Base-by-base conservation (phyloP, 2,888 invertebrate species). In the Dolichomitus sp. region DNA sequence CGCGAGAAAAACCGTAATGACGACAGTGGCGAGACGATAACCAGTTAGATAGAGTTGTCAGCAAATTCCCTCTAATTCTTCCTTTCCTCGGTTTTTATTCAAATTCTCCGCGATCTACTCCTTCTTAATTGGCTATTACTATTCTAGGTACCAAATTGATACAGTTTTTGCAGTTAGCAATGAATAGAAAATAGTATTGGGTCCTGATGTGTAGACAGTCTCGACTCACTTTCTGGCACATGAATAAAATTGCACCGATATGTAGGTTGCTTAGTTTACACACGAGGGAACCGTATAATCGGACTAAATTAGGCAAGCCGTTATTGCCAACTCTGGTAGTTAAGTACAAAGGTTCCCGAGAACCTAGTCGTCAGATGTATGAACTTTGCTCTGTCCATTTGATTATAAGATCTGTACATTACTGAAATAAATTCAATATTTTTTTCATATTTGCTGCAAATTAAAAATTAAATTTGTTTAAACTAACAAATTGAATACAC, bases 191-290 rank as follows among this genome's bases (percentile, higher is more conserved):
- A 19, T 11, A 33, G 30, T 6, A 33, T 48, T n/a, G 57, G 54
- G 14, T 7, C 27, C 54, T 12, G n/a, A 6, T 57, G 4, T 3
- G 30, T 37, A 17, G 33, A 6, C 30, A n/a, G 0, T 6, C 30
- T 59, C n/a, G 33, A 17, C 59, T n/a, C n/a, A 59, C 59, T 12
- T 42, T 19, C 37, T 86, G 86, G 81, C 85, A 86, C 79, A 79
- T 89, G 85, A 87, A 87, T 87, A 83, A 87, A 89, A 90, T 85
- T 87, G 80, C 85, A 42, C 42, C 83, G 59, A 84, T 80, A 87
- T 86, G 82, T 87, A 86, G 87, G 87, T 88, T 86, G 78, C 84
- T 83, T 73, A 72, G 86, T 90, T 89, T 84, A 89, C 89, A 90
- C 88, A 83, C 84, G 86, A 90, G 80, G 69, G 84, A 88, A 57